Evolutionary conservation across 2,888 invertebrate species (phyloP).

Genomic region (Plebejus argus): DNA sequence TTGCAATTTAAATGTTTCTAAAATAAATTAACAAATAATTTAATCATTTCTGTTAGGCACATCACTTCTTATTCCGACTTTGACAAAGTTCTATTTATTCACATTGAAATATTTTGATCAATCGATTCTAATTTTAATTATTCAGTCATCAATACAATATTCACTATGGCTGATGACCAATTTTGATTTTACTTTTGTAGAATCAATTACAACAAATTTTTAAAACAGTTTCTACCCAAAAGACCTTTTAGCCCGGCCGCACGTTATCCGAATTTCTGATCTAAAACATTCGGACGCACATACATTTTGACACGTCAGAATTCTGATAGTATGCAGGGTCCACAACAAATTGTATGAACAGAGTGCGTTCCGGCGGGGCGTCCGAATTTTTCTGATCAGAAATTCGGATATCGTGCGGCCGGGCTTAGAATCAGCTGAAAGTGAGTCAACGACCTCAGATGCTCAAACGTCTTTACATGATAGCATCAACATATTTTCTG

Average conservation of each 20-base stretch:
- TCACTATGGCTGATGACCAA: neutral
- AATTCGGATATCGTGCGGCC: too few relatives aligned
- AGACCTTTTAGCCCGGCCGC: neutral
- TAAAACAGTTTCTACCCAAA: neutral
- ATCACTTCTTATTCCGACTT: constrained; percentile 34
- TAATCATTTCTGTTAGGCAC: constrained; percentile 41
- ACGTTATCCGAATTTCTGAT: too few relatives aligned
- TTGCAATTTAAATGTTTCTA: constrained; percentile 2
- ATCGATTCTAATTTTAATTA: neutral
- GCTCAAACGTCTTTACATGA: too few relatives aligned
- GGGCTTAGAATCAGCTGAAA: too few relatives aligned
- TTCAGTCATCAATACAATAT: neutral
- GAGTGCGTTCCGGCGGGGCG: too few relatives aligned
- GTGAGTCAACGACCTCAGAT: too few relatives aligned
- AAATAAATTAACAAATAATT: constrained; percentile 34
- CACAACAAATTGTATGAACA: too few relatives aligned
- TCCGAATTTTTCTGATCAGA: too few relatives aligned
- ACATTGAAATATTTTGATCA: neutral
- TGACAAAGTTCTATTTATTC: neutral
- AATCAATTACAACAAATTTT: neutral
- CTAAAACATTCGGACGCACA: too few relatives aligned
- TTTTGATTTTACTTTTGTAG: too few relatives aligned
- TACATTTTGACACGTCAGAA: too few relatives aligned
- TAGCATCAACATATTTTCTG: neutral
- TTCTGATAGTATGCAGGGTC: too few relatives aligned